Percentiles rank a stretch among this genome's conserved stretches.
Conservation (phyloP, 2,888 invertebrate species). For the Vanessa cardui region DNA sequence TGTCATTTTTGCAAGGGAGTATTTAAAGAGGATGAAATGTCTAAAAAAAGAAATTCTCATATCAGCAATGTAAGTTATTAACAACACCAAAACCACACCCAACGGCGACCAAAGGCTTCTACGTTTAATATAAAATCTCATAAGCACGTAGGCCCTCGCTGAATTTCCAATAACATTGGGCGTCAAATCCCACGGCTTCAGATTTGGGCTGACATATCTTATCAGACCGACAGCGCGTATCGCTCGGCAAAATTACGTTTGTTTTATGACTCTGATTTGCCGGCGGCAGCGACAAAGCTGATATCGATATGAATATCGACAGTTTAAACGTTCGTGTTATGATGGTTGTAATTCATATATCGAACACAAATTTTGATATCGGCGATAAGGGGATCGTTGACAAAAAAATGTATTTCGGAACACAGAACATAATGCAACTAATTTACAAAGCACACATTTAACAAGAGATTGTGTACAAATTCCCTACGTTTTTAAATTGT, state of each 20-base stretch:
- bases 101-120: constrained; percentile 22
- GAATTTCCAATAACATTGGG: constrained; percentile 67
- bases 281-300: constrained; percentile 75
- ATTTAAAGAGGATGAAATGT: too few species aligned
- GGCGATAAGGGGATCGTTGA: constrained; percentile 65
- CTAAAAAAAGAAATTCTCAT: background rate
- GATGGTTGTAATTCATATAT: constrained; percentile 81
- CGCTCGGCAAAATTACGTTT: constrained; percentile 76
- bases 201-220: constrained; percentile 79
- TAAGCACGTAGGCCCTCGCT: constrained; percentile 38
- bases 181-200: constrained; percentile 77
- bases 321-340: constrained; percentile 75
- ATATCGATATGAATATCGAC: constrained; percentile 60
- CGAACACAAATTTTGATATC: constrained; percentile 77
- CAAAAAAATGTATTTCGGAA: constrained; percentile 38
- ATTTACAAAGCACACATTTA: background rate
- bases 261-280: constrained; percentile 82
- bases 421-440: background rate
- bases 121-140: constrained; percentile 36
- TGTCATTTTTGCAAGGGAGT: too few species aligned
- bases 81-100: constrained; percentile 12
- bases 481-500: too few species aligned
- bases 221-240: constrained; percentile 68
- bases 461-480: too few species aligned
- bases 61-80: background rate